Conservation (phyloP, 2,888 invertebrate genomes). For the Cordilura impudica region DNA sequence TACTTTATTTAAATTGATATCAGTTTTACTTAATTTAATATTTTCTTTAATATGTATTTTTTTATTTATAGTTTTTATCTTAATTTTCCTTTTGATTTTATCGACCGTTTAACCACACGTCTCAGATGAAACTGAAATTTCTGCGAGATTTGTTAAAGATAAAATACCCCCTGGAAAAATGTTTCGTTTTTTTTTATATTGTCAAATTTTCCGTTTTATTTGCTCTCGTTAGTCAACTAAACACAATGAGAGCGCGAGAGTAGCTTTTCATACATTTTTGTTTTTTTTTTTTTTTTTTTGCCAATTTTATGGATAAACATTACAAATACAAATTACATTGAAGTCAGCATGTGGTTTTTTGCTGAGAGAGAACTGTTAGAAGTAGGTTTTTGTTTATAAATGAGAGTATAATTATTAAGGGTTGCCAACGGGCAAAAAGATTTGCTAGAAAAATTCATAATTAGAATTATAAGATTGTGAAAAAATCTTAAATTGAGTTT, state of each 20-base stretch:
- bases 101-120: slow-evolving; percentile 76
- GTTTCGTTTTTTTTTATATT: slow-evolving; percentile 19
- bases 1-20: not conserved
- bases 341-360: slow-evolving; percentile 21
- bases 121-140: slow-evolving; percentile 77
- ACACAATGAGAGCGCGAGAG: not conserved
- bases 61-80: slow-evolving; percentile 7
- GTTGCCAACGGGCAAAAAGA: too few relatives aligned
- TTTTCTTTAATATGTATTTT: not conserved
- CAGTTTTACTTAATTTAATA: not conserved
- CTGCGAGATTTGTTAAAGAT: slow-evolving; percentile 69
- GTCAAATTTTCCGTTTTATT: not conserved
- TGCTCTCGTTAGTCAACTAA: slow-evolving; percentile 32
- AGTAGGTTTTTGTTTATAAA: slow-evolving; percentile 32
- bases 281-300: not conserved
- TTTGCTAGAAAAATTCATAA: too few relatives aligned
- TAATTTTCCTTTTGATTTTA: slow-evolving; percentile 55
- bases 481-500: too few relatives aligned
- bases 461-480: too few relatives aligned
- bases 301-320: slow-evolving; percentile 8
- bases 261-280: not conserved
- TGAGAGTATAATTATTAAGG: slow-evolving; percentile 13
- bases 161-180: slow-evolving; percentile 70
- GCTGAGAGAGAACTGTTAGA: slow-evolving; percentile 1
- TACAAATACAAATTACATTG: not conserved